Conservation (phyloP, 1,140 invertebrate genomes). For the Conopomorpha cramerella region DNA sequence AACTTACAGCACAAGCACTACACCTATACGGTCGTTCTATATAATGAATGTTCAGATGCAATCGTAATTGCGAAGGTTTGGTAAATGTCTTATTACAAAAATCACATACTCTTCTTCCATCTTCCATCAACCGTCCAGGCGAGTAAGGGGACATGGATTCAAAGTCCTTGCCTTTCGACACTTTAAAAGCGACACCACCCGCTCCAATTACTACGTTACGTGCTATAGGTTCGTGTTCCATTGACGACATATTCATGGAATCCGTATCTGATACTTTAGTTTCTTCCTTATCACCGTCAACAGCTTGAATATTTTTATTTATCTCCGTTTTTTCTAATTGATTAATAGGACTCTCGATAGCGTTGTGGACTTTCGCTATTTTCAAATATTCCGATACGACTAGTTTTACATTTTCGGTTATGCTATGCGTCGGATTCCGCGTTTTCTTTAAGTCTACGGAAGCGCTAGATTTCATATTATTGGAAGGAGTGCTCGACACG, state of each 20-base stretch:
- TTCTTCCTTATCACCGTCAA: conserved; percentile 28
- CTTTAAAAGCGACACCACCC: conserved; percentile 55
- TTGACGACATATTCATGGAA: conserved; percentile 19
- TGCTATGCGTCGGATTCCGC: conserved; percentile 21
- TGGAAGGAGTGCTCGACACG: conserved; percentile 5
- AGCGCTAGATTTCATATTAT: conserved; percentile 5
- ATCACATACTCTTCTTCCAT: conserved; percentile 81
- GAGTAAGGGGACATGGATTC: conserved; percentile 38
- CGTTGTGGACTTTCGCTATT: conserved; percentile 62
- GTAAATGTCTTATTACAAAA: conserved; percentile 92
- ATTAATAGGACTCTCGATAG: conserved; percentile 28
- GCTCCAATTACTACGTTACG: conserved; percentile 55
- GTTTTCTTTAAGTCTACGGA: conserved; percentile 16
- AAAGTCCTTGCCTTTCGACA: conserved; percentile 48
- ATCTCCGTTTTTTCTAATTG: conserved; percentile 31
- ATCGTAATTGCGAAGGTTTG: conserved; percentile 84
- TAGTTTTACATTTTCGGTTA: conserved; percentile 62
- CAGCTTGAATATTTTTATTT: conserved; percentile 22
- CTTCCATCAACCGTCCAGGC: conserved; percentile 65
- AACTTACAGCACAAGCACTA: conserved; percentile 88
- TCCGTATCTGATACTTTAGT: conserved; percentile 19
- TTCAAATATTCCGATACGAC: conserved; percentile 67
- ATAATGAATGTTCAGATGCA: conserved; percentile 96
- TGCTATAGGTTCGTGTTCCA: conserved; percentile 46
- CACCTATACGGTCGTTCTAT: conserved; percentile 91